Percentiles rank a stretch among this genome's conserved stretches.
Conservation (phyloP, 2,113 vertebrate genomes). For the Gallinago jamesoni region DNA sequence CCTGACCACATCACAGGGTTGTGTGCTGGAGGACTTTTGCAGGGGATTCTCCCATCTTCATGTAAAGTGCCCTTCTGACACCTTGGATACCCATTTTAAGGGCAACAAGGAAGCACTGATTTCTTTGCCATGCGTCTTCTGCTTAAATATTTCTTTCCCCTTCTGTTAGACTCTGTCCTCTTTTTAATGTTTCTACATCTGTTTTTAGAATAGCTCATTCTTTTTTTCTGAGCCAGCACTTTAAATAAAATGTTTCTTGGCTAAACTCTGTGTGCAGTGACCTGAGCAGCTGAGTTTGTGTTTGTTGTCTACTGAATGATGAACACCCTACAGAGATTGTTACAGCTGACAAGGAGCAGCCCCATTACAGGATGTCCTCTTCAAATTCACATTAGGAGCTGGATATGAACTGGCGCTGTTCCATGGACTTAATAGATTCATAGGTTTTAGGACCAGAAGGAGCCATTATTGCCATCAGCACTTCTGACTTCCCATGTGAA, state of each 20-base stretch:
- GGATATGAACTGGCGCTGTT: neutral
- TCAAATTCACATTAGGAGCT: neutral
- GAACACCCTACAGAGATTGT: neutral
- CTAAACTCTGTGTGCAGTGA: neutral
- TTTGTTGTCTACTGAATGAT: neutral
- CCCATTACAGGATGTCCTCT: neutral
- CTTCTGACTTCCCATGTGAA: neutral
- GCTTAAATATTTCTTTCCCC: neutral
- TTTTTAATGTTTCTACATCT: neutral
- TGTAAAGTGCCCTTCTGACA: neutral
- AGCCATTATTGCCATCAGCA: neutral
- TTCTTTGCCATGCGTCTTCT: neutral
- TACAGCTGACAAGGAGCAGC: neutral
- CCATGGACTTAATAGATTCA: neutral
- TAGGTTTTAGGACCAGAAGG: neutral
- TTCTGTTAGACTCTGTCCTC: neutral
- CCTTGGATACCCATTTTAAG: rapidly evolving
- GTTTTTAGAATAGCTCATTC: neutral
- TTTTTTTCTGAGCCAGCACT: neutral
- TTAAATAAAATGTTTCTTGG: neutral
- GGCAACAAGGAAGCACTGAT: neutral
- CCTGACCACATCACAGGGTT: rapidly evolving
- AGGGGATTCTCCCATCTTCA: neutral
- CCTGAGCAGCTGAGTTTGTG: neutral
- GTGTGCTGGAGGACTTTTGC: neutral